These are phyloP conservation scores for Helleia helle DNA, from an alignment of 2,888 invertebrate species.

Conservation along the genomic window DNA sequence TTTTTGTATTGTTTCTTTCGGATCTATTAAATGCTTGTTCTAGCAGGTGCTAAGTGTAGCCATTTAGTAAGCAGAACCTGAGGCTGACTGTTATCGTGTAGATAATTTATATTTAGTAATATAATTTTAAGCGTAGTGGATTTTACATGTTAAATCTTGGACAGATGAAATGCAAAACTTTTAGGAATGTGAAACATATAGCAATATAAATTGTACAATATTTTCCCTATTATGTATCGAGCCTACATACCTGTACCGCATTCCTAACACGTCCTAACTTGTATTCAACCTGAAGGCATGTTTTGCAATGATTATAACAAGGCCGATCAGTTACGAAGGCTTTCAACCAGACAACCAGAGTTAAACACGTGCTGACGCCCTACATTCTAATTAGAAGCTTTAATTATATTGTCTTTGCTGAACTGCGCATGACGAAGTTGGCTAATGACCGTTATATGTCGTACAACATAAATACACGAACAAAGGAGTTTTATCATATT, in stretches of 20 bases:
- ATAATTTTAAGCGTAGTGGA: too few relatives aligned
- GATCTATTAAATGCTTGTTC: too few relatives aligned
- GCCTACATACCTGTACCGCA: conserved; percentile 13
- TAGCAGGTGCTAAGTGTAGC: too few relatives aligned
- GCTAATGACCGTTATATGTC: neutral
- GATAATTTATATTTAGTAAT: too few relatives aligned
- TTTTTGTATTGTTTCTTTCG: too few relatives aligned
- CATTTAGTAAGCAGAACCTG: too few relatives aligned
- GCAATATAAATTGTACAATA: too few relatives aligned
- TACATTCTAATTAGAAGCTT: conserved; percentile 1
- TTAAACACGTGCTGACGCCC: conserved; percentile 2
- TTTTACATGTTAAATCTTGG: too few relatives aligned
- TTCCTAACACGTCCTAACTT: conserved; percentile 13
- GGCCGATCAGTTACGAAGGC: conserved; percentile 16
- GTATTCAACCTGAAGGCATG: conserved; percentile 11
- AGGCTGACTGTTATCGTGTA: too few relatives aligned
- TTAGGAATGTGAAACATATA: too few relatives aligned
- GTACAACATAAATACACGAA: too few relatives aligned
- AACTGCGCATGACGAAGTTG: neutral
- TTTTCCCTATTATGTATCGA: conserved; percentile 5
- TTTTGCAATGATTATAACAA: conserved; percentile 13
- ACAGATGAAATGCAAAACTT: conserved; percentile 2
- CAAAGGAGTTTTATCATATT: too few relatives aligned
- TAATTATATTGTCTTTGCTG: conserved; percentile 1
- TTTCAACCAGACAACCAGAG: conserved; percentile 9